A percentile compares a stretch with the other conserved stretches of the same genome.
phyloP scores from a whole-genome alignment of 2,113 vertebrate genomes.

The Oreamnos americanus region DNA sequence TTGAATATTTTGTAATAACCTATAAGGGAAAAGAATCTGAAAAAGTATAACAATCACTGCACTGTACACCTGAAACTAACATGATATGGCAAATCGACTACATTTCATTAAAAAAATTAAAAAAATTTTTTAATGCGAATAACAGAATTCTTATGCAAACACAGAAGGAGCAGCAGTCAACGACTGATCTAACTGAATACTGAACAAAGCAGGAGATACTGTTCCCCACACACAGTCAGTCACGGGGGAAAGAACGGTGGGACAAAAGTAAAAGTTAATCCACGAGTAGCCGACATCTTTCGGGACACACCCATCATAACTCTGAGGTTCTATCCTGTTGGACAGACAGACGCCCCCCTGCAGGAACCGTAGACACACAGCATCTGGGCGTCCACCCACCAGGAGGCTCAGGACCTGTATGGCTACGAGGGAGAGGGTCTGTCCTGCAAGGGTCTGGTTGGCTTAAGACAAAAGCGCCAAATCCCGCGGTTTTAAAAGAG shows the following conservation, averaged over 20 bases:
- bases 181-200: neutral
- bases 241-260: neutral
- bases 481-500: neutral
- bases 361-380: neutral
- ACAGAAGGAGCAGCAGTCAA: neutral
- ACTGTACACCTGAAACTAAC: neutral
- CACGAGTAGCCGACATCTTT: neutral
- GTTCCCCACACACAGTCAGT: neutral
- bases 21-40: neutral
- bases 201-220: neutral
- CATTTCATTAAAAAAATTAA: neutral
- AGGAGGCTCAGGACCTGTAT: accelerated
- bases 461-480: neutral
- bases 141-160: neutral
- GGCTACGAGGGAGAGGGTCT: too few species aligned
- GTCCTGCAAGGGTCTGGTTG: neutral
- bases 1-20: neutral
- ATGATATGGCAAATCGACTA: neutral
- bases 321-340: neutral
- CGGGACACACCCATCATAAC: neutral
- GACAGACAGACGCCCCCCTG: neutral
- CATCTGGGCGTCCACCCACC: neutral
- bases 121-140: neutral
- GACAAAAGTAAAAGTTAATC: neutral
- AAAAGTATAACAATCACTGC: neutral